Percentiles rank a stretch among this genome's conserved stretches.
Conservation (phyloP, 2,797 vertebrate species). For the Anas acuta region DNA sequence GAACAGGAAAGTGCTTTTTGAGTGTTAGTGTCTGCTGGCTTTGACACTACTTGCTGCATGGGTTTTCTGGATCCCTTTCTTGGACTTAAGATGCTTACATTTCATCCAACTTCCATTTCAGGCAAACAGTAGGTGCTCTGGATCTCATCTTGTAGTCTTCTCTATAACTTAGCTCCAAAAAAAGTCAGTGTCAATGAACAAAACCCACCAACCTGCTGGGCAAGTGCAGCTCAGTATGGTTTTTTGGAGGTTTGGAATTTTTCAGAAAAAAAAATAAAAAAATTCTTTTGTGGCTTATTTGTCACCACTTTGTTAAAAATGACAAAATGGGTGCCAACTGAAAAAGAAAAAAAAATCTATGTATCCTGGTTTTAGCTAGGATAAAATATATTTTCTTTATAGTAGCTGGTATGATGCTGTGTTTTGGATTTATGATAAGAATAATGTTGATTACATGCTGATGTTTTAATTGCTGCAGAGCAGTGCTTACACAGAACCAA, state of each 20-base stretch:
- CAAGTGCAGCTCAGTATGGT: not conserved
- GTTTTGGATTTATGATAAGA: too few species aligned
- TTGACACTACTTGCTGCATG: not conserved
- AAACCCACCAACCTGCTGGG: constrained; percentile 43
- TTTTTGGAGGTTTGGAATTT: not conserved
- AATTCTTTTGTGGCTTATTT: not conserved
- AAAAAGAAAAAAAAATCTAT: not conserved
- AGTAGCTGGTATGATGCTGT: too few species aligned
- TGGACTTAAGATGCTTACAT: not conserved
- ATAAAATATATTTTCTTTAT: too few species aligned
- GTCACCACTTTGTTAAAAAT: not conserved
- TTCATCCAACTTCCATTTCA: constrained; percentile 27
- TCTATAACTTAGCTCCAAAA: not conserved
- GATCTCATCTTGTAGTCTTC: not conserved
- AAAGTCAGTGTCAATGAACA: not conserved
- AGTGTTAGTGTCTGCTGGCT: not conserved
- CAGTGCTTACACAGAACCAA: too few species aligned
- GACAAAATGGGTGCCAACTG: not conserved
- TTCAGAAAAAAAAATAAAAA: not conserved
- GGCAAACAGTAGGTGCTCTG: not conserved
- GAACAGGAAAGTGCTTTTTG: not conserved
- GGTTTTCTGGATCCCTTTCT: constrained; percentile 8
- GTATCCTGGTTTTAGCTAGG: too few species aligned
- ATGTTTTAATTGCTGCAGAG: not conserved
- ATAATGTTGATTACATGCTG: too few species aligned